These are phyloP conservation scores for Caenorhabditis imperialis DNA, from an alignment of 2,888 invertebrate genomes.

Conservation along the genomic window DNA sequence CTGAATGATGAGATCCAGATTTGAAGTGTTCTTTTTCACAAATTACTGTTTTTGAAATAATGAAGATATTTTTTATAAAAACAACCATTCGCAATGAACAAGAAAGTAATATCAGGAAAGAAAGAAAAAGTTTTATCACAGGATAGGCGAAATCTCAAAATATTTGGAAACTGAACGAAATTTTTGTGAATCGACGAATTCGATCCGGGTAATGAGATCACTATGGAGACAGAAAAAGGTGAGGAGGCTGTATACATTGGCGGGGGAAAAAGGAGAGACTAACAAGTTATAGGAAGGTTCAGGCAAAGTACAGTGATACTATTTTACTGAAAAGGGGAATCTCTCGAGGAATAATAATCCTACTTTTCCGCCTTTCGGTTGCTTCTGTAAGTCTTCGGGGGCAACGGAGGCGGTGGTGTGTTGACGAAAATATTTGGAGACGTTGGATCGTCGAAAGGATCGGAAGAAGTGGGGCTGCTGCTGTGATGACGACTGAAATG, in stretches of 20 bases:
- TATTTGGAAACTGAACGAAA: not conserved
- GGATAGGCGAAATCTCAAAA: conserved; percentile 11
- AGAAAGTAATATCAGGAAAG: conserved; percentile 8
- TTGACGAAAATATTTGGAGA: conserved; percentile 47
- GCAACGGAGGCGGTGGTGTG: conserved; percentile 49
- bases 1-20: not conserved
- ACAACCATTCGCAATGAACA: conserved; percentile 6
- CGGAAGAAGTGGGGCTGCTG: conserved; percentile 23
- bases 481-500: conserved; percentile 37
- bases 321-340: conserved; percentile 1
- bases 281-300: conserved; percentile 6
- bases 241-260: conserved; percentile 1
- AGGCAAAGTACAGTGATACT: conserved; percentile 3
- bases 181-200: too few species aligned
- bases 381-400: conserved; percentile 54
- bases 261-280: not conserved
- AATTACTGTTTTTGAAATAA: not conserved
- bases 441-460: conserved; percentile 44
- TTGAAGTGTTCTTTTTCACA: not conserved
- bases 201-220: conserved; percentile 4
- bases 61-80: not conserved
- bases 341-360: not conserved
- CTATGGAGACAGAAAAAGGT: conserved; percentile 1
- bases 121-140: conserved; percentile 7
- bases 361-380: conserved; percentile 18